Evolutionary conservation across 2,888 invertebrate genomes (phyloP).

Genomic region (Agonopterix subpropinquella): DNA sequence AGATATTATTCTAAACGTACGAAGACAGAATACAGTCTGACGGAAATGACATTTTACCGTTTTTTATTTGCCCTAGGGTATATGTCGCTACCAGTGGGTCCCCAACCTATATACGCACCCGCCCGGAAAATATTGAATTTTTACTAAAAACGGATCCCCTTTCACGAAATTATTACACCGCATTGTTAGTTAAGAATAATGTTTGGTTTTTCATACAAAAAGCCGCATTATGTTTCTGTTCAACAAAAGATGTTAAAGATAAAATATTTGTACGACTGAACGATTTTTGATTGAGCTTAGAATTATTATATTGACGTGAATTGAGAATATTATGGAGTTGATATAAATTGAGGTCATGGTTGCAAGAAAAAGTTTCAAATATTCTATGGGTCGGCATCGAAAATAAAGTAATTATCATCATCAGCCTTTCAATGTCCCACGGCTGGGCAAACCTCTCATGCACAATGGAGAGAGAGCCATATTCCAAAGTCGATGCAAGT

Average conservation of each 20-base stretch:
- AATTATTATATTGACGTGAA: conserved; percentile 3
- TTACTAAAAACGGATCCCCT: conserved; percentile 41
- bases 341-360: no score
- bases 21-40: no score
- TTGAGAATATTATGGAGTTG: background rate
- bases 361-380: no score
- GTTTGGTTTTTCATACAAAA: conserved; percentile 42
- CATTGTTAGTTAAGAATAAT: conserved; percentile 39
- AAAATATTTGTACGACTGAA: conserved; percentile 6
- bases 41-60: no score
- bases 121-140: conserved; percentile 48
- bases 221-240: conserved; percentile 30
- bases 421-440: no score
- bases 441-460: no score
- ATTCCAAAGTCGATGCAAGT: no score
- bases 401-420: no score
- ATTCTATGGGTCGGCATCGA: no score
- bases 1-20: no score
- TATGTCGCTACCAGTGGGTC: conserved; percentile 22
- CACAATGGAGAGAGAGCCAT: no score
- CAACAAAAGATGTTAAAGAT: conserved; percentile 25
- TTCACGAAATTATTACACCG: conserved; percentile 34
- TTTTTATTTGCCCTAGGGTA: background rate
- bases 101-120: conserved; percentile 21
- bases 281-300: background rate